Conservation (phyloP, 2,113 vertebrate species). For the Danio rerio region GRCz12tu NC_133196.1:21996001-21996500, state of each 20-base stretch:
- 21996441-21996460: no score
- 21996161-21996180: constrained; percentile 5
- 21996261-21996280: constrained; percentile 25
- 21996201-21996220: constrained; percentile 2
- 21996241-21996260: constrained; percentile 15
- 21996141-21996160: constrained; percentile 25
- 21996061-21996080: constrained; percentile 13
- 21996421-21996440: no score
- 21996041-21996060: background rate
- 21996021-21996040: constrained; percentile 25
- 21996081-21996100: constrained; percentile 6
- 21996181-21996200: constrained; percentile 1
- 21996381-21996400: background rate
- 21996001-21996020: constrained; percentile 15
- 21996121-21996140: background rate
- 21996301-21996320: constrained; percentile 1
- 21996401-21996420: no score
- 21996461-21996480: no score
- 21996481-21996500: no score
- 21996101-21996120: constrained; percentile 21
- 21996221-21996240: constrained; percentile 1
- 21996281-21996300: constrained; percentile 35
- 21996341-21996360: constrained; percentile 31
- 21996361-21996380: constrained; percentile 29
- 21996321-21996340: constrained; percentile 3